A percentile compares a stretch with the other conserved stretches of the same genome.
phyloP scores from a whole-genome alignment of 2,797 vertebrate species.

The Monodelphis domestica region DNA sequence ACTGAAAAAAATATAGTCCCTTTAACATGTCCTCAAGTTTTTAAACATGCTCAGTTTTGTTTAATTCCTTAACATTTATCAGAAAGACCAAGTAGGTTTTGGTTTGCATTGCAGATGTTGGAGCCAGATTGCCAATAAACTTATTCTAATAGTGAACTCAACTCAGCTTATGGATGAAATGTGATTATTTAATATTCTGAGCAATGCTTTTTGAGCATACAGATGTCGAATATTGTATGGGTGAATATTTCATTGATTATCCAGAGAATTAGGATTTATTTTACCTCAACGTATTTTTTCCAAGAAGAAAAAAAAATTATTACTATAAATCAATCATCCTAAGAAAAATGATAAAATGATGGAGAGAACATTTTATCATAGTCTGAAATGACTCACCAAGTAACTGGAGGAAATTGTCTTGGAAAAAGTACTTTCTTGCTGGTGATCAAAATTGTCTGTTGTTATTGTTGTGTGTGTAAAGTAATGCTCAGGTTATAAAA shows the following conservation, averaged over 20 bases:
- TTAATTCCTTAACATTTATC: constrained; percentile 75
- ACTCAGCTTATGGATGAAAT: constrained; percentile 71
- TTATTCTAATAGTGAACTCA: constrained; percentile 78
- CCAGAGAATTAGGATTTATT: constrained; percentile 63
- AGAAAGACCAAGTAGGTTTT: constrained; percentile 77
- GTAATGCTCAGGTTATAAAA: not conserved
- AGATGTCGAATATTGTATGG: constrained; percentile 57
- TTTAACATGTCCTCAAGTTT: constrained; percentile 66
- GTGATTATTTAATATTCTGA: constrained; percentile 78
- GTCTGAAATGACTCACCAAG: constrained; percentile 56
- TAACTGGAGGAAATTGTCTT: not conserved
- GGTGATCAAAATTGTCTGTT: not conserved
- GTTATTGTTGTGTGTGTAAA: not conserved
- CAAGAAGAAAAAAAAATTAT: constrained; percentile 72
- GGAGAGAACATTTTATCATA: constrained; percentile 55
- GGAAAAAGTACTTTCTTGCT: not conserved
- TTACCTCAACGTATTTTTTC: constrained; percentile 42
- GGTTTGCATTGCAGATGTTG: constrained; percentile 80
- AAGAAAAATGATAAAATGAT: constrained; percentile 42
- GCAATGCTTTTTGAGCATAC: constrained; percentile 22
- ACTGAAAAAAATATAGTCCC: constrained; percentile 39
- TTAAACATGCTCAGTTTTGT: constrained; percentile 71
- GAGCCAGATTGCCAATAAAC: constrained; percentile 82
- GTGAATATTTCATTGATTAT: constrained; percentile 69
- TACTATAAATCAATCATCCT: constrained; percentile 62